phyloP scores from a whole-genome alignment of 2,888 invertebrate genomes.

The Tuta absoluta region DNA sequence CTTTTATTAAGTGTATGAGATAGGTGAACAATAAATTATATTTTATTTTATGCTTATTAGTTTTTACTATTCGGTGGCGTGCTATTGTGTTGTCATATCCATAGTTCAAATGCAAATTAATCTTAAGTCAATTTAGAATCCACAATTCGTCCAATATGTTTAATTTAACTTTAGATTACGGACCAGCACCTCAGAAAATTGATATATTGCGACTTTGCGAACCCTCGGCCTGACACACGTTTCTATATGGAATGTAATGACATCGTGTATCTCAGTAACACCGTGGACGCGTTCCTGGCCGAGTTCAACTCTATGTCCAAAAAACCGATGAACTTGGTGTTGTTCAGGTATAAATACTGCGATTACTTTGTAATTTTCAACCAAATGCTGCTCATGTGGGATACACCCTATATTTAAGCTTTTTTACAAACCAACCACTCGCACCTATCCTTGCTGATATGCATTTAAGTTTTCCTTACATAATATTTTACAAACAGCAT shows the following conservation, averaged over 20 bases:
- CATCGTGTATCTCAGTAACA: conserved; percentile 88
- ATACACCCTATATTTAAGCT: background rate
- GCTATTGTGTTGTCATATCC: no score
- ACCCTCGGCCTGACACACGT: conserved; percentile 94
- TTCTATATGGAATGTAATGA: conserved; percentile 94
- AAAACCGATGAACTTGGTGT: conserved; percentile 97
- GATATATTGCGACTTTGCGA: conserved; percentile 96
- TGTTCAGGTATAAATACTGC: conserved; percentile 85
- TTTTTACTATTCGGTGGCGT: no score
- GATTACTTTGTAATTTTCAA: background rate
- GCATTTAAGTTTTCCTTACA: no score
- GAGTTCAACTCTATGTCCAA: conserved; percentile 98
- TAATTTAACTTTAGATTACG: conserved; percentile 79
- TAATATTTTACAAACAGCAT: no score
- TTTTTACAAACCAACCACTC: no score
- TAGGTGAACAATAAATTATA: no score
- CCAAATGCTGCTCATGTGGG: background rate
- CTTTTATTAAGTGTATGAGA: no score
- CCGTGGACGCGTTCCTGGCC: conserved; percentile 93
- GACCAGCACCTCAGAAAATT: conserved; percentile 92
- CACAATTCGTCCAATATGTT: background rate
- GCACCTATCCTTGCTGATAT: no score
- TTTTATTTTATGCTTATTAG: no score
- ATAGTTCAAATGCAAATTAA: no score
- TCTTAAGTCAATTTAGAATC: no score